Conservation (phyloP, 2,113 vertebrate genomes). For the Ariopsis seemanni region DNA sequence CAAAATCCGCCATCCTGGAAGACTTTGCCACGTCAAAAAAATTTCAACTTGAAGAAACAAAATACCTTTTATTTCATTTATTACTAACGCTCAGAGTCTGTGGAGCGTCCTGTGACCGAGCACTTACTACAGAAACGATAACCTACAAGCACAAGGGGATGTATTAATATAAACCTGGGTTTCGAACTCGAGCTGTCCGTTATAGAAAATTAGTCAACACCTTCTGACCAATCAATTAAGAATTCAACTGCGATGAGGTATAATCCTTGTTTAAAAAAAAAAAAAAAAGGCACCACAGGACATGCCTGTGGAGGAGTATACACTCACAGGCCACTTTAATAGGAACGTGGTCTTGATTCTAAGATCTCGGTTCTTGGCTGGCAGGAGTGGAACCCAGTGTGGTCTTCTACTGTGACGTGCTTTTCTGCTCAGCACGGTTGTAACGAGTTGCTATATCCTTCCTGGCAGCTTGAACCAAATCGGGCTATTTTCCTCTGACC, state of each 20-base stretch:
- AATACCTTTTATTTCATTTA: neutral
- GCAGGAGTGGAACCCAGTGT: too few species aligned
- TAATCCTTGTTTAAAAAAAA: neutral
- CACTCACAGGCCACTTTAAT: too few species aligned
- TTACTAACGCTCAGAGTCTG: neutral
- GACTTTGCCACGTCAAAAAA: too few species aligned
- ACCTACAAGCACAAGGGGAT: neutral
- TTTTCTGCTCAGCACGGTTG: too few species aligned
- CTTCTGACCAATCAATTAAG: neutral
- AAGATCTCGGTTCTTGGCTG: too few species aligned
- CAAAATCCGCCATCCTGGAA: neutral
- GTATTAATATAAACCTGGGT: too few species aligned
- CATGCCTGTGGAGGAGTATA: neutral
- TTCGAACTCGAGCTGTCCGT: neutral
- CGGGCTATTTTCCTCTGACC: too few species aligned
- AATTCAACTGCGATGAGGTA: neutral
- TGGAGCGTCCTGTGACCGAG: neutral
- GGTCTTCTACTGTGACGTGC: too few species aligned
- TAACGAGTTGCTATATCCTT: too few species aligned
- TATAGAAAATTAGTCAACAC: neutral
- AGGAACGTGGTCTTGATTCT: too few species aligned
- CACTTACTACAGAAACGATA: neutral
- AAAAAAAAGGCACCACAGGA: neutral
- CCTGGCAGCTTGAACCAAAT: too few species aligned
- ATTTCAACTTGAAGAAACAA: too few species aligned